Conservation (phyloP, 2,797 vertebrate genomes). For the Melanogrammus aeglefinus region DNA sequence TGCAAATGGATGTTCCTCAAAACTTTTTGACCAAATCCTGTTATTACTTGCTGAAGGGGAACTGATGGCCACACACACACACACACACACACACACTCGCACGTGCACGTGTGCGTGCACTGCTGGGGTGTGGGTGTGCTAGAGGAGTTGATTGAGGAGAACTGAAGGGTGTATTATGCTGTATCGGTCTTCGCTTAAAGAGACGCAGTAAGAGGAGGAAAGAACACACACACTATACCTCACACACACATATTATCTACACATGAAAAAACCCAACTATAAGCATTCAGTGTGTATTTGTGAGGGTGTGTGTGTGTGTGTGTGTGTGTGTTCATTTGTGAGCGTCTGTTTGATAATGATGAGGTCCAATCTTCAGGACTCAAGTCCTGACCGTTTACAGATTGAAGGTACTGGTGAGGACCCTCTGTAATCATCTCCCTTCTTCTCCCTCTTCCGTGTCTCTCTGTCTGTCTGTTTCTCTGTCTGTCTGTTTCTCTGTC, state of each 20-base stretch:
- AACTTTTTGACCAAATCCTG: conserved; percentile 5
- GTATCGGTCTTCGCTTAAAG: neutral
- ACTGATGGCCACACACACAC: no score
- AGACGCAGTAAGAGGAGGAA: neutral
- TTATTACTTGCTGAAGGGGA: neutral
- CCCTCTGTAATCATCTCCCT: neutral
- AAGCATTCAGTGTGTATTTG: neutral
- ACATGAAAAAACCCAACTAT: neutral
- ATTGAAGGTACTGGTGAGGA: conserved; percentile 20
- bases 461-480: neutral
- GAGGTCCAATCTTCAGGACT: conserved; percentile 4
- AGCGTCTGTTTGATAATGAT: neutral
- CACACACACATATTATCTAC: conserved; percentile 4
- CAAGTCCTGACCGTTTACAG: conserved; percentile 20
- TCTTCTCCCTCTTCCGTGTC: neutral
- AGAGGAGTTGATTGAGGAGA: neutral
- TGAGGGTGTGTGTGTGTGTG: neutral
- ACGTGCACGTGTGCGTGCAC: no score
- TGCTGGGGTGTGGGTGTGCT: no score
- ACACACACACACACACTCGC: neutral
- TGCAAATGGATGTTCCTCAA: neutral
- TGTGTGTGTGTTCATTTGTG: neutral
- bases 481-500: neutral
- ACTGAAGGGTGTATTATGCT: no score
- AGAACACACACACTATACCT: neutral